Base-by-base conservation (phyloP, 1,140 invertebrate genomes). In the Bombus superbus region DNA sequence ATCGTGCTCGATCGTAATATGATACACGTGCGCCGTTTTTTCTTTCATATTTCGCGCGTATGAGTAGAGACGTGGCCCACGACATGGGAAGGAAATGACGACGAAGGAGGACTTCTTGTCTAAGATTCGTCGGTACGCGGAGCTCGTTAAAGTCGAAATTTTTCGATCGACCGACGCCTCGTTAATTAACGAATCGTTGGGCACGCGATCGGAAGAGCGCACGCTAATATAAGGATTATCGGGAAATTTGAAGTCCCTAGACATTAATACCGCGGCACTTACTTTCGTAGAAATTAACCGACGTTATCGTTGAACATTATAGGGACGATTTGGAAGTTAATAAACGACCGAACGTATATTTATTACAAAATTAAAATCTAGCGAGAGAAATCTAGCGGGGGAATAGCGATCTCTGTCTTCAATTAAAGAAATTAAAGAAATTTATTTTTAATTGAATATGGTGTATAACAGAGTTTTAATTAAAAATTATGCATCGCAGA, bases 171-270 rank as follows among this genome's bases (percentile, higher is more conserved):
- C 3, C 25, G 11, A 76, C 53, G 35, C 35, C 35, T 53, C 59
- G 28, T 78, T 66, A 78, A 78, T 78, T 35, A 78, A 78, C 28
- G 53, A 62, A 38, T n/a, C 57, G n/a, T n/a, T 18, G n/a, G n/a
- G 0, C 40, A 66, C 40, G 40, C n/a, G 76, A 44, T 78, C 32
- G 22, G 1, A n/a, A 22, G 13, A 62, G 8, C 10, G 25, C 15
- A 11, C 3, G 73, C 22, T 57, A 53, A 71, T 71, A 28, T 22
- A 15, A 25, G 4, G 35, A 38, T 59, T 59, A 59, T 59, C 9
- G 10, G 53, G 1, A 25, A 59, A 59, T 15, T 32, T 57, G 22
- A 40, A 76, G 3, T 40, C 35, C 3, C 38, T 10, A 10, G 11
- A 40, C 11, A 71, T 40, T 40, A 13, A 25, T 13, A 25, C 8